Conservation (phyloP, 2,888 invertebrate genomes). For the Siphonodentalium dalli region DNA sequence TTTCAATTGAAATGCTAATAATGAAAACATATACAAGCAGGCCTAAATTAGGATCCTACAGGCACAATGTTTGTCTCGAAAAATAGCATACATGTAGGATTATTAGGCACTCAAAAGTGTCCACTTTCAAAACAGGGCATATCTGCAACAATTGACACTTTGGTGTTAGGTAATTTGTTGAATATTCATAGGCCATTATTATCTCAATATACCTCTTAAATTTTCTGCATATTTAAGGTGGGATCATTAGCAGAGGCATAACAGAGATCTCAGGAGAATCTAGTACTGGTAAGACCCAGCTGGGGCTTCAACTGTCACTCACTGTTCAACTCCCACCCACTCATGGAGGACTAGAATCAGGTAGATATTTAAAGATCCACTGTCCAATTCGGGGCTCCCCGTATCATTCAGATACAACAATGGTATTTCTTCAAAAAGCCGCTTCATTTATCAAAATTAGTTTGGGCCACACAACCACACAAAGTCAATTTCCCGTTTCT, state of each 20-base stretch:
- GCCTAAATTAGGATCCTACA: not conserved
- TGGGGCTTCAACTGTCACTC: constrained; percentile 77
- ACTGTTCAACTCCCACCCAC: constrained; percentile 71
- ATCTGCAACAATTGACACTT: too few species aligned
- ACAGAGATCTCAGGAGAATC: constrained; percentile 84
- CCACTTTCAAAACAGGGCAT: too few species aligned
- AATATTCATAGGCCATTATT: not conserved
- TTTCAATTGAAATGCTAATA: not conserved
- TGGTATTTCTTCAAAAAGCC: too few species aligned
- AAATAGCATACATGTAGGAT: too few species aligned
- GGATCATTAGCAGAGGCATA: constrained; percentile 74
- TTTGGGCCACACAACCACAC: too few species aligned
- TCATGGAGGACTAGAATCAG: constrained; percentile 69
- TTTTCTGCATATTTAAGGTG: constrained; percentile 68
- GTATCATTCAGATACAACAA: too few species aligned
- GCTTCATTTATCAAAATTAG: too few species aligned
- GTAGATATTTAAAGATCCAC: constrained; percentile 28
- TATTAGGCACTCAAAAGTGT: too few species aligned
- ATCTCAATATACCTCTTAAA: not conserved
- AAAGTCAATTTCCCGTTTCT: too few species aligned
- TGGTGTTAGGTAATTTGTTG: not conserved
- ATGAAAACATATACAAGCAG: not conserved
- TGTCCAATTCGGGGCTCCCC: too few species aligned
- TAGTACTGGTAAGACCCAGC: constrained; percentile 82
- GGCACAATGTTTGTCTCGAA: too few species aligned